phyloP scores from a whole-genome alignment of 2,888 invertebrate genomes.

The Drosophila quinaria region DNA sequence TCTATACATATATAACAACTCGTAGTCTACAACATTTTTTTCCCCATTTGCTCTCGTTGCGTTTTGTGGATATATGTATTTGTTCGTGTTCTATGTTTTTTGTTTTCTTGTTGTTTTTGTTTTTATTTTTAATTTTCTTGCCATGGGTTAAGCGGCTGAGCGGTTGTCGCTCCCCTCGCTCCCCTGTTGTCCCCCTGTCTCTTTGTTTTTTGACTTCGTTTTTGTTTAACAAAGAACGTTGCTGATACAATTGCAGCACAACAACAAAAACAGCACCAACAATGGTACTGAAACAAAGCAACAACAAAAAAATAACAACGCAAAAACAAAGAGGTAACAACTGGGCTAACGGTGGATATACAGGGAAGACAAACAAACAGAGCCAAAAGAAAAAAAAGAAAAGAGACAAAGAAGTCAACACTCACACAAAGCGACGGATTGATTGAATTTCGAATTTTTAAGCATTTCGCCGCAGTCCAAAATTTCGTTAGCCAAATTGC shows the following conservation, averaged over 20 bases:
- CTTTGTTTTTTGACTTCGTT: conserved; percentile 62
- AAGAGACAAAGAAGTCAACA: conserved; percentile 4
- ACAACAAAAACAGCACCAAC: conserved; percentile 39
- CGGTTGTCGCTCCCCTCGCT: conserved; percentile 22
- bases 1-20: not conserved
- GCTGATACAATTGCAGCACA: conserved; percentile 70
- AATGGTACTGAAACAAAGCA: conserved; percentile 50
- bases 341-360: conserved; percentile 7
- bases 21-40: not conserved
- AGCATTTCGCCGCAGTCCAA: conserved; percentile 74
- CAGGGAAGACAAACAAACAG: conserved; percentile 11
- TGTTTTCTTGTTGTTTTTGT: conserved; percentile 2
- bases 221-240: conserved; percentile 60
- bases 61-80: conserved; percentile 6
- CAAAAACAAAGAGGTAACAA: conserved; percentile 7
- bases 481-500: conserved; percentile 68
- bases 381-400: not conserved
- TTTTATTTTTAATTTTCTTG: conserved; percentile 62
- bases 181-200: not conserved
- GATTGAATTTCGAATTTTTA: conserved; percentile 79
- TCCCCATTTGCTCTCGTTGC: conserved; percentile 10
- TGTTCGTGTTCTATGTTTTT: not conserved
- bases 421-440: conserved; percentile 67
- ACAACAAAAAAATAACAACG: conserved; percentile 41
- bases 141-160: conserved; percentile 57